phyloP scores from a whole-genome alignment of 2,113 vertebrate species.

The Ranitomeya variabilis region DNA sequence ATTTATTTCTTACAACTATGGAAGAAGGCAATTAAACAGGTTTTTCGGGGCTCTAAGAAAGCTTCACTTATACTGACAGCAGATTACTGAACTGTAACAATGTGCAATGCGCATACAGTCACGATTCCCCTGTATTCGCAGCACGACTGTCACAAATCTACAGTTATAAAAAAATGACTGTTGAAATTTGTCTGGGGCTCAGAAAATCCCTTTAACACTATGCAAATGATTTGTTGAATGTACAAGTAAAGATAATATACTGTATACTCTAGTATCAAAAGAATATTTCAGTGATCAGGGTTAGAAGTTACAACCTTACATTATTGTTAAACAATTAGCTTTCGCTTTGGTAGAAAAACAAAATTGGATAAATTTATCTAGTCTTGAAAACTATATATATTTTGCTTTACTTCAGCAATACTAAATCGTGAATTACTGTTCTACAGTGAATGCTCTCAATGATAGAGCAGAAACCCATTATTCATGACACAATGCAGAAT shows the following conservation, averaged over 20 bases:
- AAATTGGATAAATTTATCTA: background rate
- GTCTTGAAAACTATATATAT: background rate
- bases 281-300: background rate
- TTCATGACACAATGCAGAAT: background rate
- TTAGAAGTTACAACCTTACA: background rate
- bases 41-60: no score
- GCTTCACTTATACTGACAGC: no score
- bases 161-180: no score
- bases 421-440: background rate
- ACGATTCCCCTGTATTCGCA: no score
- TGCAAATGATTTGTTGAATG: background rate
- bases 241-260: background rate
- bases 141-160: no score
- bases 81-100: no score
- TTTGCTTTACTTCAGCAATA: slow-evolving; percentile 3
- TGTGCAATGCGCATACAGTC: no score
- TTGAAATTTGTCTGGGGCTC: no score
- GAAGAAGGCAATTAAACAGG: background rate
- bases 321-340: background rate
- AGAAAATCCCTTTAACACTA: no score
- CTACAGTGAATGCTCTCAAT: background rate
- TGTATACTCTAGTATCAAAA: background rate
- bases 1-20: background rate
- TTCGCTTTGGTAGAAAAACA: background rate
- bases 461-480: slow-evolving; percentile 12